Conservation (phyloP, 2,888 invertebrate genomes). For the Cephus pygmeus region DNA sequence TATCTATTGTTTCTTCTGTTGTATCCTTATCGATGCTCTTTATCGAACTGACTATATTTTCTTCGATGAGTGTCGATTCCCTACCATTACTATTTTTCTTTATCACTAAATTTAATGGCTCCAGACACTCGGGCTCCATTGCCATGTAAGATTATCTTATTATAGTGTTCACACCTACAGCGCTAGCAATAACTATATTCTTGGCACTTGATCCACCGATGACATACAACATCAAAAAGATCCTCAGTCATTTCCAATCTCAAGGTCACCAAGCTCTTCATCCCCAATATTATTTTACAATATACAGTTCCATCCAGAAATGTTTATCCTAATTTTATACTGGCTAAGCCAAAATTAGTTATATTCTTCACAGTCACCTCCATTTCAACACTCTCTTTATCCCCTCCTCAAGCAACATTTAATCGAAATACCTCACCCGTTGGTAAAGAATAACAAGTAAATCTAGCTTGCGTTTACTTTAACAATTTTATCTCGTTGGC, state of each 20-base stretch:
- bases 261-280: neutral
- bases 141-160: slow-evolving; percentile 37
- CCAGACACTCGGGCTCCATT: slow-evolving; percentile 65
- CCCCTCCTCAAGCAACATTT: neutral
- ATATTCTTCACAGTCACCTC: neutral
- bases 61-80: slow-evolving; percentile 24
- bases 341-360: neutral
- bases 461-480: neutral
- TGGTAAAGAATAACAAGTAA: neutral
- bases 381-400: neutral
- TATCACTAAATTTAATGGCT: slow-evolving; percentile 70
- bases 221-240: neutral
- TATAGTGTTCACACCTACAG: slow-evolving; percentile 19
- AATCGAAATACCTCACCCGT: neutral
- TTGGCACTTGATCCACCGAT: neutral
- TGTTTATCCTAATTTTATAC: neutral
- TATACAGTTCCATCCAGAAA: neutral
- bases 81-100: slow-evolving; percentile 57
- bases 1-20: slow-evolving; percentile 35
- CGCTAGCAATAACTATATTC: slow-evolving; percentile 10
- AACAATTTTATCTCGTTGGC: neutral
- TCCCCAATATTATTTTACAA: neutral
- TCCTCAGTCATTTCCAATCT: neutral
- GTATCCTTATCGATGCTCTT: slow-evolving; percentile 48
- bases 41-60: slow-evolving; percentile 27